Conservation (phyloP, 2,113 vertebrate species). For the Phaetusa simplex region DNA sequence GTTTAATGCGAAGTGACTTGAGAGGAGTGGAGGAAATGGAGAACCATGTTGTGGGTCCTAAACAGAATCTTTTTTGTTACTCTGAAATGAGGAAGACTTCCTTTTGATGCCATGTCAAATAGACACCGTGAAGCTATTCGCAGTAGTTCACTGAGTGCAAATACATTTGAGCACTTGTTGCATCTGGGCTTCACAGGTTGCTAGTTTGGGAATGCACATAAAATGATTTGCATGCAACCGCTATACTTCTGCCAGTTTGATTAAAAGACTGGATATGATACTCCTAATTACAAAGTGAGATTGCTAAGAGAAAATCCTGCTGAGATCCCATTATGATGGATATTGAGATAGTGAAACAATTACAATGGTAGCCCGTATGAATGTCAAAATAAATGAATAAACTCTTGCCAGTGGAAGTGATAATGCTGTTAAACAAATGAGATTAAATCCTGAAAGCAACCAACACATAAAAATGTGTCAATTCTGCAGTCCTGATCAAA, state of each 20-base stretch:
- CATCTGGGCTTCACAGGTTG: not conserved
- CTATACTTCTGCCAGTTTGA: not conserved
- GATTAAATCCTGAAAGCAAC: slow-evolving; percentile 10
- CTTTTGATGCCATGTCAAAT: not conserved
- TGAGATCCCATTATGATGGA: slow-evolving; percentile 28
- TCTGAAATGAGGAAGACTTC: not conserved
- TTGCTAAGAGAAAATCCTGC: not conserved
- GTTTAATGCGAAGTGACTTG: slow-evolving; percentile 37
- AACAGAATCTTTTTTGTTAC: slow-evolving; percentile 23
- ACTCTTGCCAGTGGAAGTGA: slow-evolving; percentile 7
- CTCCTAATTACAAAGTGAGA: slow-evolving; percentile 29
- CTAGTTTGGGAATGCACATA: not conserved
- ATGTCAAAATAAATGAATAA: slow-evolving; percentile 41
- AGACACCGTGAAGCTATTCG: not conserved
- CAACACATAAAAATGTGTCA: not conserved
- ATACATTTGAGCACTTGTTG: not conserved
- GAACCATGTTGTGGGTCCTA: not conserved
- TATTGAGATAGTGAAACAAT: slow-evolving; percentile 31
- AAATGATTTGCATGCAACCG: not conserved
- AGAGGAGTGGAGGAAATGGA: not conserved
- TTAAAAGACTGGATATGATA: not conserved
- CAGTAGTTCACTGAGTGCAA: not conserved
- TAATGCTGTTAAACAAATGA: slow-evolving; percentile 17
- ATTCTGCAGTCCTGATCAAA: not conserved
- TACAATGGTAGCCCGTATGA: not conserved